Evolutionary conservation across 1,140 invertebrate species (phyloP).

Genomic region (Zaprionus lachaisei): DNA sequence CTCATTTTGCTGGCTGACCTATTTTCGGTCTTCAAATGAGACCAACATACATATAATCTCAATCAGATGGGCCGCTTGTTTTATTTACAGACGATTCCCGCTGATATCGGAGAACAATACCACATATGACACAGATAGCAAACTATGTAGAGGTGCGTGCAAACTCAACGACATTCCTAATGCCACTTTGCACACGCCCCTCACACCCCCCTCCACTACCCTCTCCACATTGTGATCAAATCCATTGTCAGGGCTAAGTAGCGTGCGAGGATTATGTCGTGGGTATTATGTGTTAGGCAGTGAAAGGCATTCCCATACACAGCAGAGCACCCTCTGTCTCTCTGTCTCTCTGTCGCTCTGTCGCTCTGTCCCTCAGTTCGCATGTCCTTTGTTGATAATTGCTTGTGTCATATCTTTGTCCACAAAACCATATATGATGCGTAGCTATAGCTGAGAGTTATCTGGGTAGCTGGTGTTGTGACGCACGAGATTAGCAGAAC

Average conservation of each 20-base stretch:
- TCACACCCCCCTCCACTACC: conserved; percentile 37
- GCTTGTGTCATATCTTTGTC: conserved; percentile 71
- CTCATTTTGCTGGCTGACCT: conserved; percentile 38
- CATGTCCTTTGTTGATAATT: conserved; percentile 75
- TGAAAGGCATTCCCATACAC: conserved; percentile 57
- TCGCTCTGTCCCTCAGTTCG: neutral
- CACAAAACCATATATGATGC: conserved; percentile 9
- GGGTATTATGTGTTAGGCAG: neutral
- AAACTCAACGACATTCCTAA: conserved; percentile 51
- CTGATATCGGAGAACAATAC: conserved; percentile 27
- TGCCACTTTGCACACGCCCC: conserved; percentile 59
- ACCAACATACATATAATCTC: conserved; percentile 27
- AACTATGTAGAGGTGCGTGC: neutral
- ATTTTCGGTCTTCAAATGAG: conserved; percentile 5
- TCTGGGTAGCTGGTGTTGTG: conserved; percentile 44
- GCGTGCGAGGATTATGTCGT: conserved; percentile 71
- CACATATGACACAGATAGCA: conserved; percentile 9
- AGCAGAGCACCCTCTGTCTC: neutral
- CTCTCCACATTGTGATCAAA: conserved; percentile 13
- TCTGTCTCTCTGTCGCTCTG: neutral
- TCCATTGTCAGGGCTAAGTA: conserved; percentile 72
- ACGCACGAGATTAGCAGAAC: conserved; percentile 57
- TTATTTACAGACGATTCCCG: conserved; percentile 41
- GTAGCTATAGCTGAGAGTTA: neutral
- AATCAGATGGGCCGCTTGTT: conserved; percentile 30